phyloP scores from a whole-genome alignment of 2,888 invertebrate species.

The Cheilosia vernalis region DNA sequence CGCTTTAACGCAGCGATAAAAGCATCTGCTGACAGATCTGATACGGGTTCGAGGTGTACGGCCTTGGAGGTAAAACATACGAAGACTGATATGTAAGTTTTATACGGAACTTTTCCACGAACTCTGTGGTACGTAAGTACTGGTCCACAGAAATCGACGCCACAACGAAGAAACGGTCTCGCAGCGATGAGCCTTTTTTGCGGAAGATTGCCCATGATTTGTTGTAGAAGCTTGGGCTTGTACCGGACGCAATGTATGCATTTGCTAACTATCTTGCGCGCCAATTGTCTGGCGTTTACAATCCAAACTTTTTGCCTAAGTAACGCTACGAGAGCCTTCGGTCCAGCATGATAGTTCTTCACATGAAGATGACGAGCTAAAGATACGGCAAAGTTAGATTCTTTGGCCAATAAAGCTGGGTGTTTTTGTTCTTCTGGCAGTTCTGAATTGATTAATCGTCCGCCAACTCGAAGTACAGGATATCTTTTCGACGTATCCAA shows the following conservation, averaged over 20 bases:
- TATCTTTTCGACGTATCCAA: too few species aligned
- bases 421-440: too few species aligned
- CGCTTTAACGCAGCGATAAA: conserved; percentile 49
- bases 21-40: conserved; percentile 57
- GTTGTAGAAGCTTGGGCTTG: conserved; percentile 47
- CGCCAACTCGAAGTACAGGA: too few species aligned
- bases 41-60: conserved; percentile 61
- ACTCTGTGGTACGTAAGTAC: conserved; percentile 46
- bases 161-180: conserved; percentile 55
- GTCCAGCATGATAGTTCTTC: conserved; percentile 25
- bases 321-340: conserved; percentile 56
- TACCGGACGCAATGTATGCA: conserved; percentile 54
- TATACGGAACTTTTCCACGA: conserved; percentile 51
- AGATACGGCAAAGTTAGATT: too few species aligned
- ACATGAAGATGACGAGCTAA: too few species aligned
- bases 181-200: conserved; percentile 5
- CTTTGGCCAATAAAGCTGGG: not conserved
- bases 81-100: conserved; percentile 39
- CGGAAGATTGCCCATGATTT: conserved; percentile 33
- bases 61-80: conserved; percentile 44
- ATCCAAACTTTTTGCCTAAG: conserved; percentile 58
- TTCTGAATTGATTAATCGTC: too few species aligned
- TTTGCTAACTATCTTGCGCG: conserved; percentile 18
- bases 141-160: conserved; percentile 59
- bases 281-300: not conserved